Conservation (phyloP, 2,888 invertebrate species). For the Sinodicranocentrus sp. region DNA sequence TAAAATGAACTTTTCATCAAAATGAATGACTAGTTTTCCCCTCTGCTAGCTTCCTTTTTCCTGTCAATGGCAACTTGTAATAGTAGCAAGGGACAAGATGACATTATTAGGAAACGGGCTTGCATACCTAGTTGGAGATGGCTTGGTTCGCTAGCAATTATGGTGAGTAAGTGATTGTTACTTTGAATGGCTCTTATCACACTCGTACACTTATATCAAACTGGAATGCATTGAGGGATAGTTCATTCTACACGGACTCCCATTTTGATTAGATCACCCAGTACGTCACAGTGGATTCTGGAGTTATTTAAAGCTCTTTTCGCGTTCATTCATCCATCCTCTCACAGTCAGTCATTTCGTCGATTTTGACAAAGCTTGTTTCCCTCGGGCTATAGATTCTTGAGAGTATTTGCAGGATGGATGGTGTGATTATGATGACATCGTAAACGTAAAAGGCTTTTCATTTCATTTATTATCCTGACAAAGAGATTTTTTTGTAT, state of each 20-base stretch:
- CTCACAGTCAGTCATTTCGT: not conserved
- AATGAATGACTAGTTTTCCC: conserved; percentile 20
- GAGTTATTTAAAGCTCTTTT: conserved; percentile 22
- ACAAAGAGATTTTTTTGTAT: not conserved
- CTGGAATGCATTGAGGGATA: not conserved
- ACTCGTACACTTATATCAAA: not conserved
- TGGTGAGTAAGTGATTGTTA: conserved; percentile 58
- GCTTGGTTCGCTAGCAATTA: conserved; percentile 62
- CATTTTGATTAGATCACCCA: conserved; percentile 43
- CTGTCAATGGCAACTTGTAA: not conserved
- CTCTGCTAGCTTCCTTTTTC: not conserved
- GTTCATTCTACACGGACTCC: conserved; percentile 2
- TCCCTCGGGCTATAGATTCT: conserved; percentile 33
- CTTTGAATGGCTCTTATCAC: conserved; percentile 54
- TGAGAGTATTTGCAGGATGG: not conserved
- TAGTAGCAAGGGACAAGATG: conserved; percentile 20
- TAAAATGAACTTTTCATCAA: conserved; percentile 48
- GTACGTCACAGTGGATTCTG: not conserved
- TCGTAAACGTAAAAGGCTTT: conserved; percentile 9
- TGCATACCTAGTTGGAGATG: conserved; percentile 15
- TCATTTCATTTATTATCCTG: conserved; percentile 23
- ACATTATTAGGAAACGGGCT: conserved; percentile 3
- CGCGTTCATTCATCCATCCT: conserved; percentile 3
- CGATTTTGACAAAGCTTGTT: conserved; percentile 12
- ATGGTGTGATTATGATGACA: conserved; percentile 1